Conservation (phyloP, 2,113 vertebrate species). For the Trachemys scripta region DNA sequence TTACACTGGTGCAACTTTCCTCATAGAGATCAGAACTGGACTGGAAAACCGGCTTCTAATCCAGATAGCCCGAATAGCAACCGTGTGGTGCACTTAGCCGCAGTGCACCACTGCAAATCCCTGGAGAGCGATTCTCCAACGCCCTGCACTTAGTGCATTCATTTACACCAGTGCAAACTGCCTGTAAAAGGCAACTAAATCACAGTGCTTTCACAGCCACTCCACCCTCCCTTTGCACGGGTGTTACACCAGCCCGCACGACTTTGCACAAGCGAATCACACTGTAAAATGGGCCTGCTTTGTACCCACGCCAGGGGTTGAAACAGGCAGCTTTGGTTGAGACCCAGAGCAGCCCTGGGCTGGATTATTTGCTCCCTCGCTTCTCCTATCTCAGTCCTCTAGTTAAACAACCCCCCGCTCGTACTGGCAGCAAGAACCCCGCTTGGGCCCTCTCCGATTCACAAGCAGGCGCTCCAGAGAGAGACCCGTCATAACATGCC, state of each 20-base stretch:
- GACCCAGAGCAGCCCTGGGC: not conserved
- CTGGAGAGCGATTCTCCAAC: not conserved
- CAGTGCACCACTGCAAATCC: not conserved
- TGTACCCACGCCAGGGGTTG: not conserved
- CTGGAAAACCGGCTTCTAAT: not conserved
- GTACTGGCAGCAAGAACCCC: not conserved
- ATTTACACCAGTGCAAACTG: not conserved
- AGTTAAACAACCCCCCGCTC: not conserved
- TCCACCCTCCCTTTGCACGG: not conserved
- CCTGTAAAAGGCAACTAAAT: not conserved
- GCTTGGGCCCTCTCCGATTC: not conserved
- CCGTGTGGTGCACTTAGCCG: too few species aligned
- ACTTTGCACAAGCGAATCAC: not conserved
- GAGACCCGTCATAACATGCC: not conserved
- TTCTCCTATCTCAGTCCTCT: not conserved
- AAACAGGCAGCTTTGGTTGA: not conserved
- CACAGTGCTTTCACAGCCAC: not conserved
- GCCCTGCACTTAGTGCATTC: not conserved
- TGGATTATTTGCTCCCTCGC: not conserved
- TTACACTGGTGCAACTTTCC: not conserved
- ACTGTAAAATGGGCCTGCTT: not conserved
- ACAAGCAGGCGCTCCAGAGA: not conserved
- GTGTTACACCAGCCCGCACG: not conserved
- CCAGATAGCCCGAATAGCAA: not conserved
- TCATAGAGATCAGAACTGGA: not conserved